These are phyloP conservation scores for Epinephelus cyanopodus DNA, from an alignment of 2,113 vertebrate species.

Conservation along the genomic window DNA sequence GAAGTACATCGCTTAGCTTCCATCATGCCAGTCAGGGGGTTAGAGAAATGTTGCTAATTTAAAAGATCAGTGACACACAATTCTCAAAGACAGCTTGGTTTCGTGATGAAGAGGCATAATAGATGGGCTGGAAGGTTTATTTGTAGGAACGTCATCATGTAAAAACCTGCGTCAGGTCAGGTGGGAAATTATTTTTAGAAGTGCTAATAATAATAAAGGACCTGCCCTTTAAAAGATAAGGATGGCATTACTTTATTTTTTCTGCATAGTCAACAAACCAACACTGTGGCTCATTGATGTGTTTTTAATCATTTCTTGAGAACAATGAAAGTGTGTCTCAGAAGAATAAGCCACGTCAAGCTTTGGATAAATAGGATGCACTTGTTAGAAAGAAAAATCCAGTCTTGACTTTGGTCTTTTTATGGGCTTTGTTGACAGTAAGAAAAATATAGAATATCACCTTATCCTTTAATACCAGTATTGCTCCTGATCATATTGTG, in stretches of 20 bases:
- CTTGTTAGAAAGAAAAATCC: background rate
- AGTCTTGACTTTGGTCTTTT: background rate
- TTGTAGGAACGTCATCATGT: too few relatives aligned
- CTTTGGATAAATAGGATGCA: background rate
- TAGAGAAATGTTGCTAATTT: too few relatives aligned
- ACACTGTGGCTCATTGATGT: background rate
- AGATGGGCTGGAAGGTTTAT: too few relatives aligned
- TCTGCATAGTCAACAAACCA: background rate
- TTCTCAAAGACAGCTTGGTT: too few relatives aligned
- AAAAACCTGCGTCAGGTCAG: too few relatives aligned
- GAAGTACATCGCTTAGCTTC: too few relatives aligned
- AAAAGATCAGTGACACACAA: too few relatives aligned
- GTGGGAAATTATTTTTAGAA: too few relatives aligned
- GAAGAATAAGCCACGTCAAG: background rate
- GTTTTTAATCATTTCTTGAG: background rate
- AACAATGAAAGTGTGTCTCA: background rate
- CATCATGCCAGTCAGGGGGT: too few relatives aligned
- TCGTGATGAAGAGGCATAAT: too few relatives aligned
- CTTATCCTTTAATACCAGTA: background rate
- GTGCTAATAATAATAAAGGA: too few relatives aligned
- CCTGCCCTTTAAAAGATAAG: background rate
- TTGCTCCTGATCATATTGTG: background rate
- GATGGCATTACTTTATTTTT: background rate
- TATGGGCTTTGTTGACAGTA: constrained; percentile 2
- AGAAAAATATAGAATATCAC: background rate